These are phyloP conservation scores for Bombus affinis DNA, from an alignment of 1,140 invertebrate species.

Conservation along the genomic window DNA sequence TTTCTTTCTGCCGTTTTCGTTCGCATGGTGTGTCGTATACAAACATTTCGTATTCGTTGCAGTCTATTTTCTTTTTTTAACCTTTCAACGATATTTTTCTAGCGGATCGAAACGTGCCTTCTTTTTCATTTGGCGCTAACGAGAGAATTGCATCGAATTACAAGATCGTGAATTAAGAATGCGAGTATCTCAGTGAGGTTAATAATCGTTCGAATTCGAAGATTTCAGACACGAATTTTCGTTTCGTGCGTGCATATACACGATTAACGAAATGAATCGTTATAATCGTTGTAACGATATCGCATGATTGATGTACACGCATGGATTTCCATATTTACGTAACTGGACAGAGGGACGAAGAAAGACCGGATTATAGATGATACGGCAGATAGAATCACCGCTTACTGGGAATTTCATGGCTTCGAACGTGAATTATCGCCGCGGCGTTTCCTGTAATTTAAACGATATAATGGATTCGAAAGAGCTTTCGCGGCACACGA, in stretches of 20 bases:
- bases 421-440: not conserved
- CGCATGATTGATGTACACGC: not conserved
- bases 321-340: not conserved
- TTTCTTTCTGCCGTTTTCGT: no score
- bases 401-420: not conserved
- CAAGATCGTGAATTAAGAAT: no score
- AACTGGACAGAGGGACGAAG: not conserved
- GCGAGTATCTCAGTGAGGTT: no score
- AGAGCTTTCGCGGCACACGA: not conserved
- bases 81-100: no score
- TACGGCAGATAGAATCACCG: not conserved
- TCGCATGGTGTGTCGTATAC: accelerated
- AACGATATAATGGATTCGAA: not conserved
- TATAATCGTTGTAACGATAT: not conserved
- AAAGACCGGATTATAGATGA: not conserved
- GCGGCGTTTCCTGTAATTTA: not conserved
- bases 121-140: accelerated
- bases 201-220: not conserved
- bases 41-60: no score
- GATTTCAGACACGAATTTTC: not conserved
- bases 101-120: no score
- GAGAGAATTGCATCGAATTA: no score
- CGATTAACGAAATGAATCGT: not conserved
- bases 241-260: not conserved
- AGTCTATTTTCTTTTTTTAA: accelerated